phyloP scores from a whole-genome alignment of 1,140 invertebrate genomes.

The Drosophila guanche region DNA sequence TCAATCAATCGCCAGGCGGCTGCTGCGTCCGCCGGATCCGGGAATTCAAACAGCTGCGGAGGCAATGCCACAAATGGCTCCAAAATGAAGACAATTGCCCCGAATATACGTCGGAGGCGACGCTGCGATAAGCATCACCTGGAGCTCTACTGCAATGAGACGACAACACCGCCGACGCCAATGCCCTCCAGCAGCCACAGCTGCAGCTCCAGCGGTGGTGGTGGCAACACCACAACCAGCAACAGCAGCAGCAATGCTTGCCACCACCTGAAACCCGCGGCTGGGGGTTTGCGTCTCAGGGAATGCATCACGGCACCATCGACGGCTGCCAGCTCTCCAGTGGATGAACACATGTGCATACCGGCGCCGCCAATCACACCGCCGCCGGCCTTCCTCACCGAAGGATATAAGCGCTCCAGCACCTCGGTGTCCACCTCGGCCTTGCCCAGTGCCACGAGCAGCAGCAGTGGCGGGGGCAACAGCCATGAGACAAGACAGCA shows the following conservation, averaged over 20 bases:
- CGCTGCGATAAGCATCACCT: slow-evolving; percentile 87
- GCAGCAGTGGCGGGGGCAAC: background rate
- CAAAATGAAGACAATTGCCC: slow-evolving; percentile 87
- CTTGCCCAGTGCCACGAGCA: slow-evolving; percentile 53
- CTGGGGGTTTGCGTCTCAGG: slow-evolving; percentile 48
- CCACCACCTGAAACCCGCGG: slow-evolving; percentile 52
- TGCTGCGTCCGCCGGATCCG: slow-evolving; percentile 20
- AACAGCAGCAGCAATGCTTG: slow-evolving; percentile 1
- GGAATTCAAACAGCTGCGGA: background rate
- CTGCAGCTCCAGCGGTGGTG: background rate
- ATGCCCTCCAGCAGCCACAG: slow-evolving; percentile 4
- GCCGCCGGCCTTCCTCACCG: slow-evolving; percentile 87
- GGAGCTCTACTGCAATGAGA: slow-evolving; percentile 84
- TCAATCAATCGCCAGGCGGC: slow-evolving; percentile 42
- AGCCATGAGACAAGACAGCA: slow-evolving; percentile 26
- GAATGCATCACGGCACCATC: slow-evolving; percentile 74
- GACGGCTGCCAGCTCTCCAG: slow-evolving; percentile 83
- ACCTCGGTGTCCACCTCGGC: slow-evolving; percentile 69
- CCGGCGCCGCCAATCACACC: slow-evolving; percentile 87
- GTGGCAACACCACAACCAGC: background rate
- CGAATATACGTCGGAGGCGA: slow-evolving; percentile 86
- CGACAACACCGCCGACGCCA: slow-evolving; percentile 28
- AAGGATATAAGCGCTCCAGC: slow-evolving; percentile 85
- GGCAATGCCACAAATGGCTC: slow-evolving; percentile 39
- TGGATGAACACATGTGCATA: slow-evolving; percentile 85